These are phyloP conservation scores for Drosophila stalkeri DNA, from an alignment of 2,888 invertebrate species.

Conservation along the genomic window DNA sequence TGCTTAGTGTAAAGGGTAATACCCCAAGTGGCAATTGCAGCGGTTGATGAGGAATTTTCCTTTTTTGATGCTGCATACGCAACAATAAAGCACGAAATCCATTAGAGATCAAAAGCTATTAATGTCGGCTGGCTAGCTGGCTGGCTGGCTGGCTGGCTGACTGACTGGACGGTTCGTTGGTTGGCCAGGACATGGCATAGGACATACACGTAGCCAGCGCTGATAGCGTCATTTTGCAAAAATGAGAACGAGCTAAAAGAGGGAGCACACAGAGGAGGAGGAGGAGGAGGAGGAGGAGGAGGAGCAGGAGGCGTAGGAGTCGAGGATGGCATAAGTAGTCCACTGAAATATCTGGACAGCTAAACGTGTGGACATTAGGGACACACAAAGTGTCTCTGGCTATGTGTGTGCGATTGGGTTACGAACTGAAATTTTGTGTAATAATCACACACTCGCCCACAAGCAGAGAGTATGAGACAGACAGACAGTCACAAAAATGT, in stretches of 20 bases:
- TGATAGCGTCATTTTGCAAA: slow-evolving; percentile 56
- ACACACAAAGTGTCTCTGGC: slow-evolving; percentile 29
- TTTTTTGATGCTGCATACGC: slow-evolving; percentile 31
- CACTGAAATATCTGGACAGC: slow-evolving; percentile 39
- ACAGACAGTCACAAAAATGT: slow-evolving; percentile 41
- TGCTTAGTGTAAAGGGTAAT: slow-evolving; percentile 1
- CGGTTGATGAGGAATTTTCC: slow-evolving; percentile 29
- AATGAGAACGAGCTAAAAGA: not conserved
- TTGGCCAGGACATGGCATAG: slow-evolving; percentile 13
- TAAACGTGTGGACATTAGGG: slow-evolving; percentile 64
- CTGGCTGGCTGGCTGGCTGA: not conserved
- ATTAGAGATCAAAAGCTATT: slow-evolving; percentile 69
- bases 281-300: too few relatives aligned
- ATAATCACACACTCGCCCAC: slow-evolving; percentile 37
- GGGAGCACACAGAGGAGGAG: not conserved
- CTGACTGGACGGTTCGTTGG: not conserved
- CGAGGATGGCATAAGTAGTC: slow-evolving; percentile 45
- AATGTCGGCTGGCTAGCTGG: slow-evolving; percentile 33
- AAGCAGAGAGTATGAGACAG: too few relatives aligned
- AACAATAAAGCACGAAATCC: slow-evolving; percentile 65
- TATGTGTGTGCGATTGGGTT: slow-evolving; percentile 19
- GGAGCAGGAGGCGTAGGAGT: not conserved
- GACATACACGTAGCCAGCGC: slow-evolving; percentile 46
- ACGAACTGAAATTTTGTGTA: slow-evolving; percentile 43
- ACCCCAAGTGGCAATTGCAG: slow-evolving; percentile 26